Conservation (phyloP, 2,888 invertebrate genomes). For the Trissolcus brochymenae region DNA sequence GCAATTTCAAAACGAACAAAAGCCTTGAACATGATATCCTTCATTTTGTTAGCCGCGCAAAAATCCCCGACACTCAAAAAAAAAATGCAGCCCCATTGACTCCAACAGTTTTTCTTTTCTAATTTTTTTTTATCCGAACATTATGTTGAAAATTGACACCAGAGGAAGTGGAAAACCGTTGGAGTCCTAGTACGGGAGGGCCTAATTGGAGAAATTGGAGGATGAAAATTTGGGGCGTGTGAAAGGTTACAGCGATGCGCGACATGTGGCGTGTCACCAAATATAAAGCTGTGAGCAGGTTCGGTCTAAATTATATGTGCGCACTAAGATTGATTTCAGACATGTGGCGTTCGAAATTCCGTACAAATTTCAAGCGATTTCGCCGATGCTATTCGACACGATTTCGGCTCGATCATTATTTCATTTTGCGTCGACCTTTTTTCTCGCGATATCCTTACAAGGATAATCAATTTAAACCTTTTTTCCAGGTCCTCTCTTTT, state of each 20-base stretch:
- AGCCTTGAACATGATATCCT: constrained; percentile 36
- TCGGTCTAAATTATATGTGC: constrained; percentile 41
- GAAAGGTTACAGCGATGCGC: constrained; percentile 68
- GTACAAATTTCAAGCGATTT: constrained; percentile 38
- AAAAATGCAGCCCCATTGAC: neutral
- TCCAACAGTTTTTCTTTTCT: neutral
- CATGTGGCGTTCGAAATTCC: constrained; percentile 49
- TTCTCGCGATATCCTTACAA: neutral
- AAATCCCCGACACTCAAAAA: constrained; percentile 13
- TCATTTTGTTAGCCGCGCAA: constrained; percentile 26
- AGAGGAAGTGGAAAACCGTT: constrained; percentile 34
- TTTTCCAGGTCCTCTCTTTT: neutral
- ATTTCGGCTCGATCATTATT: constrained; percentile 1
- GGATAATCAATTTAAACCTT: neutral
- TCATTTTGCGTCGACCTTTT: neutral
- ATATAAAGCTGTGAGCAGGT: constrained; percentile 55
- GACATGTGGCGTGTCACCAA: constrained; percentile 65
- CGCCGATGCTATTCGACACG: constrained; percentile 18
- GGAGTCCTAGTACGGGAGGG: constrained; percentile 12
- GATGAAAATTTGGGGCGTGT: constrained; percentile 62
- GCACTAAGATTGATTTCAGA: constrained; percentile 48
- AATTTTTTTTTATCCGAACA: constrained; percentile 1
- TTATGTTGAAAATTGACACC: constrained; percentile 32
- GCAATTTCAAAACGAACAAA: constrained; percentile 50
- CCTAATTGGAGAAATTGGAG: neutral